Conservation (phyloP, 2,888 invertebrate genomes). For the Drosophila quinaria region DNA sequence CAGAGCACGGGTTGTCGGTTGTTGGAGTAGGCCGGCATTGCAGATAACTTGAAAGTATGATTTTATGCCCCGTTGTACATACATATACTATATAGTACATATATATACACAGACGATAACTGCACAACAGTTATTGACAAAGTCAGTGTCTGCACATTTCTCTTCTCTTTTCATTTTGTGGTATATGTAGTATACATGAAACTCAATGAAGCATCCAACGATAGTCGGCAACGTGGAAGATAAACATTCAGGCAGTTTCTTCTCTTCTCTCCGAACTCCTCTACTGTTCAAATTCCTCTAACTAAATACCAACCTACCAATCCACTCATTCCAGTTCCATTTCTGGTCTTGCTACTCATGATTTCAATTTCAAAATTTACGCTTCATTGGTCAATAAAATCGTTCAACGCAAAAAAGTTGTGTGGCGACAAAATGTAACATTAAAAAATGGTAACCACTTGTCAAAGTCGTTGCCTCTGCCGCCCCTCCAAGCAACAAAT, state of each 20-base stretch:
- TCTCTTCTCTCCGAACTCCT: not conserved
- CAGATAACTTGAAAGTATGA: constrained; percentile 21
- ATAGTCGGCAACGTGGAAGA: constrained; percentile 58
- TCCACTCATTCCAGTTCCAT: constrained; percentile 29
- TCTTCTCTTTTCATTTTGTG: constrained; percentile 19
- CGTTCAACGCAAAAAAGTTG: constrained; percentile 3
- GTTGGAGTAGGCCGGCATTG: not conserved
- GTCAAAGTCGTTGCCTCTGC: constrained; percentile 53
- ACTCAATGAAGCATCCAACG: constrained; percentile 73
- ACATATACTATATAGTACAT: not conserved
- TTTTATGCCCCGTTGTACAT: constrained; percentile 14
- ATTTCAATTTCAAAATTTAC: constrained; percentile 78
- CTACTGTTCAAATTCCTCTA: not conserved
- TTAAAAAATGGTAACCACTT: constrained; percentile 78
- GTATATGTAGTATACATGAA: constrained; percentile 57
- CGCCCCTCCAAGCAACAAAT: not conserved
- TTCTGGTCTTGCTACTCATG: constrained; percentile 56
- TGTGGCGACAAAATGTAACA: constrained; percentile 72
- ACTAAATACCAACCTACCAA: too few relatives aligned
- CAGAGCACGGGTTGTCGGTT: not conserved
- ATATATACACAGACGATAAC: not conserved
- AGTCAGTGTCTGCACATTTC: constrained; percentile 10
- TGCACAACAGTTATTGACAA: constrained; percentile 18
- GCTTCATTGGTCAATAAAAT: constrained; percentile 73
- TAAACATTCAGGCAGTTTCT: constrained; percentile 56